A percentile compares a stretch with the other conserved stretches of the same genome.
phyloP scores from a whole-genome alignment of 2,888 invertebrate species.

The Callinectes sapidus region DNA sequence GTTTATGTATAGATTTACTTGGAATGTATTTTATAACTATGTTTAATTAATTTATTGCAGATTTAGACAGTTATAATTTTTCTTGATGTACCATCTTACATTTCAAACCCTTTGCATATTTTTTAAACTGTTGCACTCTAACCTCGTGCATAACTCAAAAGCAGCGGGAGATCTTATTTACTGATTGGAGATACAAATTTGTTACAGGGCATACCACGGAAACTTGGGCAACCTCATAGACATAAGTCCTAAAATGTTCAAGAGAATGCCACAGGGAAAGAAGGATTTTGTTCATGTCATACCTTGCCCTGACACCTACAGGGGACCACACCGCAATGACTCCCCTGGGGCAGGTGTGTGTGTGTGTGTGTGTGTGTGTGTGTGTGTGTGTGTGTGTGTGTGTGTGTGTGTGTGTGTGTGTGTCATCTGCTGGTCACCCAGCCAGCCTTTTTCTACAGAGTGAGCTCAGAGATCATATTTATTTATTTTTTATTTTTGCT shows the following conservation, averaged over 20 bases:
- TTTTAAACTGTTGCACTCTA: neutral
- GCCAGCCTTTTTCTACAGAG: too few species aligned
- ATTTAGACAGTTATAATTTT: too few species aligned
- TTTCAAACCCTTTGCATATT: neutral
- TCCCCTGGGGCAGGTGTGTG: slow-evolving; percentile 72
- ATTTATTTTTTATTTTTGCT: too few species aligned
- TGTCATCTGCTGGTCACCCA: too few species aligned
- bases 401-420: too few species aligned
- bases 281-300: slow-evolving; percentile 74
- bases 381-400: neutral
- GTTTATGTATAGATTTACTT: too few species aligned
- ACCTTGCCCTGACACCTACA: slow-evolving; percentile 74
- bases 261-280: slow-evolving; percentile 75
- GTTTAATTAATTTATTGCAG: too few species aligned
- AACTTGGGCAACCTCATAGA: slow-evolving; percentile 77
- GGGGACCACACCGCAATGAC: slow-evolving; percentile 73
- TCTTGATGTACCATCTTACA: too few species aligned
- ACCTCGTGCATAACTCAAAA: neutral
- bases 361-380: neutral
- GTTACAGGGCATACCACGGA: slow-evolving; percentile 79
- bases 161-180: neutral
- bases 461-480: too few species aligned
- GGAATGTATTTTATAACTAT: too few species aligned
- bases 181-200: neutral
- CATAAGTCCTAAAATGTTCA: slow-evolving; percentile 74